phyloP scores from a whole-genome alignment of 1,140 invertebrate genomes.

The Tetramorium simillimum region DNA sequence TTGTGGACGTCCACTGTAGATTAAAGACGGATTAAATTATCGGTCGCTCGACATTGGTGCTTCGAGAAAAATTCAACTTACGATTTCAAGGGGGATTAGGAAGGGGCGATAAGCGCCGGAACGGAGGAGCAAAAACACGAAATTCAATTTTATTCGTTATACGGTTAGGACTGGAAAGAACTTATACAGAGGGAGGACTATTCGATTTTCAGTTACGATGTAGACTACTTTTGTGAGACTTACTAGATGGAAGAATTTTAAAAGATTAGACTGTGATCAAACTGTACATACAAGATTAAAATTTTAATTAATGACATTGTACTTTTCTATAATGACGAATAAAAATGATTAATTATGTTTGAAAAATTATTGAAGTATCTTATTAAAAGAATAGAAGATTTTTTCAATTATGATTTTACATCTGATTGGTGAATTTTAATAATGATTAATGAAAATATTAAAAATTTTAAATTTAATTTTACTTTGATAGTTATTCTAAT shows the following conservation, averaged over 20 bases:
- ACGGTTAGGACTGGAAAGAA: not conserved
- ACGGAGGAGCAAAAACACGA: slow-evolving; percentile 26
- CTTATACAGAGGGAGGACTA: not conserved
- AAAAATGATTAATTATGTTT: not conserved
- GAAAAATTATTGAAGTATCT: not conserved
- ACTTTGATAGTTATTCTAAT: not conserved
- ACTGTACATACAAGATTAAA: not conserved
- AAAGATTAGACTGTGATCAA: not conserved
- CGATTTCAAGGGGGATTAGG: not conserved
- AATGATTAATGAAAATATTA: not conserved
- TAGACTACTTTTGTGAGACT: not conserved
- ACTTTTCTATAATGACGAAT: not conserved
- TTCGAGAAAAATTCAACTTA: slow-evolving; percentile 23
- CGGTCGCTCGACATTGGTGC: slow-evolving; percentile 2
- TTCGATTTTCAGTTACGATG: slow-evolving; percentile 15
- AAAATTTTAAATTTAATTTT: slow-evolving; percentile 8
- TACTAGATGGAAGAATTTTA: not conserved
- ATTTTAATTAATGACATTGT: not conserved
- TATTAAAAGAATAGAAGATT: not conserved
- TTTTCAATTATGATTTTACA: not conserved
- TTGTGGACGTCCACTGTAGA: not conserved
- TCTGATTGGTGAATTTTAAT: not conserved
- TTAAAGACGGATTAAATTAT: slow-evolving; percentile 21
- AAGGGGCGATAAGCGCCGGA: slow-evolving; percentile 8
- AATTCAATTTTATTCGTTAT: slow-evolving; percentile 46